Base-by-base conservation (phyloP, 1,140 invertebrate species). In the Bombus ignitus region DNA sequence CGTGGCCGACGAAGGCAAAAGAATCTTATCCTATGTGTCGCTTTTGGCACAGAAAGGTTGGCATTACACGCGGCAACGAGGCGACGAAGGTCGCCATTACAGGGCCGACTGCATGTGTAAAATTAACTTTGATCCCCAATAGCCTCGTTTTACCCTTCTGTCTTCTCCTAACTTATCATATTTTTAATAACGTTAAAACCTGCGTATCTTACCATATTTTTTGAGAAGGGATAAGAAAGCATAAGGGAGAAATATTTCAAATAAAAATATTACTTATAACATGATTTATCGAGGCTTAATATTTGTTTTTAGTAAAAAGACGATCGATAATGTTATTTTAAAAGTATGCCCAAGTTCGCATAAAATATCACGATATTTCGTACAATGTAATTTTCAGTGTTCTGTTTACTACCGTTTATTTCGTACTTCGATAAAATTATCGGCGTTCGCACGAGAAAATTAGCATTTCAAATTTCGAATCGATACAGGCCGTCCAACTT, bases 1-100 rank as follows among this genome's bases (percentile, higher is more conserved):
- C 39, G 44, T 81, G 3, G 44, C 42, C 25, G 65, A 72, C 53
- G 57, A 75, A 82, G 71, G 39, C 47, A 59, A n/a, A 66, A 62
- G 66, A 87, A 82, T 78, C n/a, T 15, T 73, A 68, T 81, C 79
- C 71, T 62, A 72, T 83, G 57, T 47, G 70, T 81, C 84, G 68
- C 44, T 81, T 85, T 85, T 85, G 84, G 84, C 84, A 85, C 83
- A 59, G 77, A 85, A 62, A 85, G 83, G 77, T 85, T 85, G 83
- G 83, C 83, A 85, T 68, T 81, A 75, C 70, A 57, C 79, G 59
- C 71, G 47, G 70, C 78, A 81, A 81, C 70, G 84, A 37, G 28
- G 70, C 84, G 79, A 68, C 84, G 84, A 85, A 85, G 84, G 84
- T 81, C 83, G 83, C 47, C 78, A 81, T 85, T 78, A 71, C 66